Evolutionary conservation across 2,888 invertebrate species (phyloP), one percentile per base, ranked within the genome.

Genomic region (Ectemnius continuus): DNA sequence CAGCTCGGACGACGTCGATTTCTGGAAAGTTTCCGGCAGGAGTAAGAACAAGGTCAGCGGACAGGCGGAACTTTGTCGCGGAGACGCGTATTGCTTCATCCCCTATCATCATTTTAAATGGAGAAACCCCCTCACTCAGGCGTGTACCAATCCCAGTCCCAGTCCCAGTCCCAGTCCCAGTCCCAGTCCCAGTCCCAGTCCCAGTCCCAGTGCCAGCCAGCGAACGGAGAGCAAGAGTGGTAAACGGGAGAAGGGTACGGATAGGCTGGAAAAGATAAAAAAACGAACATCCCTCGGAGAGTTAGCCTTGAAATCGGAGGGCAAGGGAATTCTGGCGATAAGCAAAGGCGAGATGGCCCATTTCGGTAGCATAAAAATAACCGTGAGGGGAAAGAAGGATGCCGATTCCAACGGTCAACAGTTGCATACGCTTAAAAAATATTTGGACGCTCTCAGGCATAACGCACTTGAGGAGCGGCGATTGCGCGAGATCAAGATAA

Each of bases 321-420:
- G 20, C 8, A n/a, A 28, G 13, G 23, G 60, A 5, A 36, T 46
- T 8, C 2, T 36, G 14, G 56, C 48, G 20, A 20, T 57, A 47
- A 13, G 6, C 5, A 58, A 67, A 16, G 14, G 56, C 14, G 65
- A 82, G 6, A 16, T 71, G 8, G 36, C 67, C 2, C 48, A 48
- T n/a, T 36, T 59, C 1, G 74, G 83, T 52, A 85, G 73, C 18
- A 89, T 89, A 46, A 88, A 85, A 73, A 82, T 89, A 47, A 88
- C 88, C 3, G 88, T 89, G 16, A 88, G 79, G 68, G 88, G 88
- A 68, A 89, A 89, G 70, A 74, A 83, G 11, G 69, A 74, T 8
- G 28, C 65, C 2, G 80, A 82, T 20, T 69, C 70, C 0, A 65
- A 75, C 14, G 78, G 84, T 60, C 70, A 81, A 36, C 75, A 80